Evolutionary conservation across 2,113 vertebrate species (phyloP).

Genomic region (Indri indri): DNA sequence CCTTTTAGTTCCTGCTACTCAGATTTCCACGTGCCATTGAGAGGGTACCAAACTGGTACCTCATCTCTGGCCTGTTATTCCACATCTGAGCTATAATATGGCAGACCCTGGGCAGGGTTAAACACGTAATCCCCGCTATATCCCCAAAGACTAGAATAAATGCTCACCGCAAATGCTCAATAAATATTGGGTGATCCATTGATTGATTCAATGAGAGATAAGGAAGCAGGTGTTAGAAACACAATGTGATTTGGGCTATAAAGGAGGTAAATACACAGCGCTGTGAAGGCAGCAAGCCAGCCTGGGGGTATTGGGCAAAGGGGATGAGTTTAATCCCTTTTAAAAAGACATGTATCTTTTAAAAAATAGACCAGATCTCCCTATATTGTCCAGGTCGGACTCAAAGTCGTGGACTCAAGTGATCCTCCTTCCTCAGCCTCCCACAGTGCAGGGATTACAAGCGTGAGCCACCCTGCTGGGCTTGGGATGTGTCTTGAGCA

Average conservation of each 20-base stretch:
- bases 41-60: too few species aligned
- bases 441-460: too few species aligned
- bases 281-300: neutral
- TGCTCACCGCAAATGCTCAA: neutral
- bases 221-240: neutral
- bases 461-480: too few species aligned
- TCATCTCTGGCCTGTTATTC: neutral
- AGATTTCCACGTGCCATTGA: neutral
- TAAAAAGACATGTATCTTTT: too few species aligned
- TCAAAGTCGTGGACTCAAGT: too few species aligned
- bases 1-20: neutral
- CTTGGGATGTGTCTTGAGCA: too few species aligned
- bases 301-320: accelerated
- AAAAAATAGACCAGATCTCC: too few species aligned
- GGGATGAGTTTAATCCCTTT: too few species aligned
- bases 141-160: neutral
- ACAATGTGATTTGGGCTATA: neutral
- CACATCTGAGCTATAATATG: too few species aligned
- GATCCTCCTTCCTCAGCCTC: too few species aligned
- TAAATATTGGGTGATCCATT: neutral
- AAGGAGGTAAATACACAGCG: neutral
- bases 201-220: neutral
- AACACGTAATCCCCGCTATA: accelerated
- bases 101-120: neutral
- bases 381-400: too few species aligned